Evolutionary conservation across 2,888 invertebrate species (phyloP), one percentile per base, ranked within the genome.

Genomic region (Megalurothrips usitatus): DNA sequence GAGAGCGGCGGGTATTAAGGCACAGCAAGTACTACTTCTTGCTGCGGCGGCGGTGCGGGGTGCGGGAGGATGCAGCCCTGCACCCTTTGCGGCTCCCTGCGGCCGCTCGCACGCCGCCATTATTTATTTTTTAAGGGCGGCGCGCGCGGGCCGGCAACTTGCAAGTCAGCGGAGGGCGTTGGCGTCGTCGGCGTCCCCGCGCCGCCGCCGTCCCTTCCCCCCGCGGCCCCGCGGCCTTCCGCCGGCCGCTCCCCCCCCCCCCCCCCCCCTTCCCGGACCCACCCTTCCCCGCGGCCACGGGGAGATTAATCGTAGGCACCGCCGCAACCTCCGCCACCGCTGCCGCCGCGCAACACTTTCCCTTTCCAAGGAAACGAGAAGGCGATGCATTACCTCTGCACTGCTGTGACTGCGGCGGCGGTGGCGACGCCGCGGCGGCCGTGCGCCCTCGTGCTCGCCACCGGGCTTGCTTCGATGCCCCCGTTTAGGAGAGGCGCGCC

Each of bases 91-190:
- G 34, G 34, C 34, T 43, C 6, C 34, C 34, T n/a, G n/a, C 34
- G 34, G 34, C 34, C 6, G 34, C 6, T 43, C 34, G 34, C 34
- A 43, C 23, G 12, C 68, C 68, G 23, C 68, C 68, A 75, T 75
- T 75, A 75, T 75, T 75, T 75, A 75, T 75, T 75, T n/a, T 75
- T 75, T 75, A 75, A 23, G 68, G 68, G 68, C 68, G 68, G 23
- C 23, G 23, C 23, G 68, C 11, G 68, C 23, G 17, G 26, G 68
- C 26, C 68, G 19, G 58, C 14, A 75, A 12, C 68, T 75, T 75
- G 68, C 68, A 26, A 23, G 68, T 68, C 68, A 26, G 68, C 68
- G 68, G 68, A 12, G 26, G 23, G 23, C 26, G 10, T 26, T 23
- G 68, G n/a, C 23, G 58, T 23, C 23, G 68, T 23, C 23, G 68